Base-by-base conservation (phyloP, 2,113 vertebrate species). In the Limanda limanda region DNA sequence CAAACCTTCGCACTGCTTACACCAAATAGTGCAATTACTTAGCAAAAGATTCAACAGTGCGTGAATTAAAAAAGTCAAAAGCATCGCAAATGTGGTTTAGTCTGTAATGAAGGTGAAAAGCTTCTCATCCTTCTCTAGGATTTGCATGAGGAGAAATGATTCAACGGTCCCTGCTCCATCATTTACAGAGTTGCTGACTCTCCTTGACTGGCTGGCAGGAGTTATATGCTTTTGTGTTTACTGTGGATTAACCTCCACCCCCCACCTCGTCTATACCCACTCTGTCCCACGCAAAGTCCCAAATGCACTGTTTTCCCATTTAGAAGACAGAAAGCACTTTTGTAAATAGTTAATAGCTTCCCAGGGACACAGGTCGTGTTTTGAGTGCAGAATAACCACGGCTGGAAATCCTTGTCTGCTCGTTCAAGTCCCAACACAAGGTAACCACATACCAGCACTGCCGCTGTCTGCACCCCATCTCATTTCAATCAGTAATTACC, bases 401-500 rank as follows among this genome's bases (percentile, higher is more conserved):
- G 58, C 25, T 74, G 61, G 84, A 83, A 60, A 58, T 78, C 68
- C 61, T 75, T 83, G 57, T 57, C 68, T 74, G 63, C 65, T 58
- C 54, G 47, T 64, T 62, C 52, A 47, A 75, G 56, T 71, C 71
- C 9, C 69, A 77, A 62, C 73, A 83, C 68, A 74, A 84, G 63
- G 81, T 81, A 79, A 71, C 68, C 75, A 70, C 77, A 81, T n/a
- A 69, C 76, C 80, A 82, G 27, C 63, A 65, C 56, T 35, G 71
- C 73, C 70, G 68, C 79, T 85, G 70, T 71, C 77, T 63, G 68
- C 85, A 68, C 74, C 79, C 78, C 24, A 74, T 79, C 76, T 85
- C 74, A 71, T 78, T 84, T 85, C 83, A 66, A 57, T 75, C 78
- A 72, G 70, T 88, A 88, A 90, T 89, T 83, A 86, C 59, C 82